Conservation (phyloP, 2,113 vertebrate genomes). For the Accipiter virgatus region DNA sequence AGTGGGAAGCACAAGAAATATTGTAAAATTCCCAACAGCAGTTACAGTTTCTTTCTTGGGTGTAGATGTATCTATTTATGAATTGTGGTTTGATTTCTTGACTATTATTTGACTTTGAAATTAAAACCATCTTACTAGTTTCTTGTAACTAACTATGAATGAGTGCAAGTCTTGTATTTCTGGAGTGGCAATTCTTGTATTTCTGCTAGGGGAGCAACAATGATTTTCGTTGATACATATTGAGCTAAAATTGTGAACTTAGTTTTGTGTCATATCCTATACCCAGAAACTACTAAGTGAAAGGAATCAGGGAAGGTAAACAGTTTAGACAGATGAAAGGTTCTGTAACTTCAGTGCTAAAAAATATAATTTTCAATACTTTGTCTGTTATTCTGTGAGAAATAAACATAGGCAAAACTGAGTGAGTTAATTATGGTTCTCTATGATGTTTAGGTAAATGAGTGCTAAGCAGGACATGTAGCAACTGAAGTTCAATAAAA, state of each 20-base stretch:
- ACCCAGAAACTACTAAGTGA: rapidly evolving
- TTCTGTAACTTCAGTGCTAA: neutral
- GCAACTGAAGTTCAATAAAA: neutral
- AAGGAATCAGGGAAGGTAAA: neutral
- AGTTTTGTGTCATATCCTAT: neutral
- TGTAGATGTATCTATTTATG: neutral
- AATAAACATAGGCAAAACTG: neutral
- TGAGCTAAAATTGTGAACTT: neutral
- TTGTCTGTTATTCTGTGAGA: neutral
- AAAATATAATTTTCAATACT: neutral
- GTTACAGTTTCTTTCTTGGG: neutral
- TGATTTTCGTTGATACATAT: rapidly evolving
- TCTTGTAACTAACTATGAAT: neutral
- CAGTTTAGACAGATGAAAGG: neutral
- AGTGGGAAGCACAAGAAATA: neutral
- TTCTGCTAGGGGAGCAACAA: neutral
- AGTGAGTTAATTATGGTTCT: neutral
- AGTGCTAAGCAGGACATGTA: neutral
- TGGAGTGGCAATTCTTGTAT: neutral
- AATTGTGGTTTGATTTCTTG: neutral
- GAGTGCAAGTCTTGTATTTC: neutral
- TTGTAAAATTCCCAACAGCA: neutral
- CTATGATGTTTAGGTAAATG: neutral
- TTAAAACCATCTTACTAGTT: neutral
- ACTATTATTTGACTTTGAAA: neutral